Conservation (phyloP, 2,888 invertebrate genomes). For the Rhagonycha lutea region DNA sequence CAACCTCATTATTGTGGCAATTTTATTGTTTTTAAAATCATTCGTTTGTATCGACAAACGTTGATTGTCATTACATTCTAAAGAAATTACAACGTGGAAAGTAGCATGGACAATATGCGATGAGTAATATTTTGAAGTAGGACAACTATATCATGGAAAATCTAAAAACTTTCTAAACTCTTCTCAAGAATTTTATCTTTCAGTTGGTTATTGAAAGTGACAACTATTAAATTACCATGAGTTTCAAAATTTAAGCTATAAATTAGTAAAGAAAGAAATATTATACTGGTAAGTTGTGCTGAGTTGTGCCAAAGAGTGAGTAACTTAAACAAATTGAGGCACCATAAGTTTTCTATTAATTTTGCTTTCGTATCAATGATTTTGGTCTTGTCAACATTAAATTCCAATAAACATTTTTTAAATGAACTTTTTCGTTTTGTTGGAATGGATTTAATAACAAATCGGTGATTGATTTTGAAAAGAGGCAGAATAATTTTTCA, state of each 20-base stretch:
- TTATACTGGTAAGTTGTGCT: not conserved
- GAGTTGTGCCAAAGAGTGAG: not conserved
- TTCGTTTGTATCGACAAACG: constrained; percentile 13
- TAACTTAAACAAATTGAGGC: no score
- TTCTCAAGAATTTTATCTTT: constrained; percentile 9
- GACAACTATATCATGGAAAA: constrained; percentile 16
- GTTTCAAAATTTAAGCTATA: not conserved
- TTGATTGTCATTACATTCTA: constrained; percentile 18
- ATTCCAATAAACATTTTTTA: no score
- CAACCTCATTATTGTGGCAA: constrained; percentile 7
- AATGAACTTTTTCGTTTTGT: no score
- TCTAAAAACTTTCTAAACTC: constrained; percentile 25
- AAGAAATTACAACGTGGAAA: constrained; percentile 36
- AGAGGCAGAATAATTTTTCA: no score
- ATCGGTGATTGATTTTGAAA: no score
- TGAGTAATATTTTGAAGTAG: constrained; percentile 22
- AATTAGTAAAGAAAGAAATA: not conserved
- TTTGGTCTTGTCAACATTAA: no score
- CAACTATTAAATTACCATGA: not conserved
- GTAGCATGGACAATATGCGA: constrained; percentile 21
- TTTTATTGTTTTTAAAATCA: constrained; percentile 25
- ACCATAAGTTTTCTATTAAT: no score
- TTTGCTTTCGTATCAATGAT: no score
- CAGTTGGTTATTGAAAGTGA: not conserved
- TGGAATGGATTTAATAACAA: no score